These are phyloP conservation scores for Mactra quadrangularis DNA, from an alignment of 1,140 invertebrate species.

Conservation along the genomic window DNA sequence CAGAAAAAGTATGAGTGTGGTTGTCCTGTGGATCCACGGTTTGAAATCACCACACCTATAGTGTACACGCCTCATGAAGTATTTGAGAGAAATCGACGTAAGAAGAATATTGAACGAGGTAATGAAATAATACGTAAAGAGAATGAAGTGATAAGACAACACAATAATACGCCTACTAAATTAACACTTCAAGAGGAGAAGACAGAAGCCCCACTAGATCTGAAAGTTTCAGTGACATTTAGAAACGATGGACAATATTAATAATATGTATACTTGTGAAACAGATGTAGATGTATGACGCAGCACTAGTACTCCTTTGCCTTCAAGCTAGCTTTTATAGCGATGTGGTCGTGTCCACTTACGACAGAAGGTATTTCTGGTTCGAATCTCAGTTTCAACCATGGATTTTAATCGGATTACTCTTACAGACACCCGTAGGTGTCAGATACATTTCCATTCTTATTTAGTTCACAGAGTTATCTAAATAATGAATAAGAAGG, in stretches of 20 bases:
- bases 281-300: too few species aligned
- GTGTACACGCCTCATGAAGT: conserved; percentile 62
- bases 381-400: too few species aligned
- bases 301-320: too few species aligned
- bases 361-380: too few species aligned
- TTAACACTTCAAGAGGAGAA: conserved; percentile 30
- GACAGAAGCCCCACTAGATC: conserved; percentile 52
- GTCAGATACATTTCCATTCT: too few species aligned
- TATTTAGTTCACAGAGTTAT: too few species aligned
- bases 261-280: too few species aligned
- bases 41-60: conserved; percentile 50
- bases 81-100: conserved; percentile 38
- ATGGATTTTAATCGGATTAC: too few species aligned
- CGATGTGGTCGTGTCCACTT: too few species aligned
- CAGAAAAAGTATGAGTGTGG: conserved; percentile 48
- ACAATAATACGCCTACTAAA: conserved; percentile 13
- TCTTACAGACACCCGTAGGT: too few species aligned
- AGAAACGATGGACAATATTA: conserved; percentile 2
- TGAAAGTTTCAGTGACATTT: conserved; percentile 58
- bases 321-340: too few species aligned
- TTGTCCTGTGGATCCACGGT: conserved; percentile 38
- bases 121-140: conserved; percentile 23
- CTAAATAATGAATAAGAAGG: too few species aligned
- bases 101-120: conserved; percentile 36
- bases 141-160: not conserved